Percentiles rank a stretch among this genome's conserved stretches.
phyloP scores from a whole-genome alignment of 1,140 invertebrate species.

The Aphelinus atriplicis region DNA sequence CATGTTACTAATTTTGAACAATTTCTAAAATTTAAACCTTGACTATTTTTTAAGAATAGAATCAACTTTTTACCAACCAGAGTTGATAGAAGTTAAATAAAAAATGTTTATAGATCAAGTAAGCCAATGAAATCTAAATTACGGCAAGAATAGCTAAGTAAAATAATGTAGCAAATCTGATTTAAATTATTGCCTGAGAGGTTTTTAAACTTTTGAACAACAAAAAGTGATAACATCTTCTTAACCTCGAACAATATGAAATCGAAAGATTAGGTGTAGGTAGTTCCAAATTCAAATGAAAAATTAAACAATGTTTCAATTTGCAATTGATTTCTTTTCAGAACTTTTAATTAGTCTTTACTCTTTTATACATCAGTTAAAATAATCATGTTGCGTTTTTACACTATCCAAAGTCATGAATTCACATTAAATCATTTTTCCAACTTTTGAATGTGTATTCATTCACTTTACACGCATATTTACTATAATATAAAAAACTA shows the following conservation, averaged over 20 bases:
- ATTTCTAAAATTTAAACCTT: too few relatives aligned
- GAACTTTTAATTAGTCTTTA: neutral
- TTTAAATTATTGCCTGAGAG: constrained; percentile 32
- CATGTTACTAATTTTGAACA: too few relatives aligned
- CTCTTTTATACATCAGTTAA: neutral
- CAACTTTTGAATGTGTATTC: too few relatives aligned
- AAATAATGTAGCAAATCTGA: constrained; percentile 13
- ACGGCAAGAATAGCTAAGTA: too few relatives aligned
- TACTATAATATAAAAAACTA: too few relatives aligned
- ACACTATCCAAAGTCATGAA: too few relatives aligned
- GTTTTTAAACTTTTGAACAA: constrained; percentile 30
- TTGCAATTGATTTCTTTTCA: neutral
- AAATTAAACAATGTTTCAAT: neutral
- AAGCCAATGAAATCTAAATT: neutral
- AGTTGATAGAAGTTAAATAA: neutral
- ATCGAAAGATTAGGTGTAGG: constrained; percentile 21
- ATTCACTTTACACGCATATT: too few relatives aligned
- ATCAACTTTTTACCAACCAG: too few relatives aligned
- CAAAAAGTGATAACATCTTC: constrained; percentile 19
- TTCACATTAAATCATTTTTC: too few relatives aligned
- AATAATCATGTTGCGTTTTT: neutral
- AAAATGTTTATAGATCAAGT: constrained; percentile 3
- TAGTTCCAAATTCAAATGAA: neutral
- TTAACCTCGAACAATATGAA: constrained; percentile 24
- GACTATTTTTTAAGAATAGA: too few relatives aligned